Base-by-base conservation (phyloP, 1,140 invertebrate species). In the Drosophila pandora region DNA sequence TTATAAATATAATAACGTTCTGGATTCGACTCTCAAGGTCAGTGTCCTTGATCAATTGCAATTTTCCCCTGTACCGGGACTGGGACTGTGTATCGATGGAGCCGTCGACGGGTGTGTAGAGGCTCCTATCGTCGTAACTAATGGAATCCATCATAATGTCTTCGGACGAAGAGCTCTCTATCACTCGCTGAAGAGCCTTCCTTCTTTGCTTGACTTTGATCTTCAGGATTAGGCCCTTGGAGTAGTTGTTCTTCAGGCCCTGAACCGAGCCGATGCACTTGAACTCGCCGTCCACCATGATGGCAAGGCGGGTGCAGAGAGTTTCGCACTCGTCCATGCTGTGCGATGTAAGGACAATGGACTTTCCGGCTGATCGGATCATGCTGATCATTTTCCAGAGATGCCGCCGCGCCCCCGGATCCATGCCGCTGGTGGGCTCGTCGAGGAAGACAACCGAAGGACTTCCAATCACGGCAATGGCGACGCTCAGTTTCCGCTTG, bases 401-500 rank as follows among this genome's bases (percentile, higher is more conserved):
- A 13, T 95, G 94, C 6, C 96, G 94, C 76, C 96, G 94, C 0
- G 96, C 96, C 2, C 95, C 95, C 2, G 96, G 96, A 93, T 97
- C 96, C 93, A 97, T 96, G 37, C 96, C 95, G 67, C 95, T 95
- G 0, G 95, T 96, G 0, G 96, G 96, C 90, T 97, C 96, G 91
- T 97, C 98, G 63, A 99, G 92, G 84, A 97, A 97, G 13, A 99
- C 93, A 17, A 99, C 93, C 3, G 95, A 94, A 1, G 97, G 96
- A 93, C 97, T 95, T 10, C 97, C 97, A 25, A 99, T 93, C 10
- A 99, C 91, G 3, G 98, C 96, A 45, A 99, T 95, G 0, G 98
- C 98, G 25, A 98, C 97, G 73, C 97, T 98, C 9, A 99, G 92
- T 91, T 99, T 99, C 41, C 98, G 93, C 90, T 98, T 99, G 74